Evolutionary conservation across 2,888 invertebrate species (phyloP), one percentile per base, ranked within the genome.

Genomic region (Conchocele bisecta): DNA sequence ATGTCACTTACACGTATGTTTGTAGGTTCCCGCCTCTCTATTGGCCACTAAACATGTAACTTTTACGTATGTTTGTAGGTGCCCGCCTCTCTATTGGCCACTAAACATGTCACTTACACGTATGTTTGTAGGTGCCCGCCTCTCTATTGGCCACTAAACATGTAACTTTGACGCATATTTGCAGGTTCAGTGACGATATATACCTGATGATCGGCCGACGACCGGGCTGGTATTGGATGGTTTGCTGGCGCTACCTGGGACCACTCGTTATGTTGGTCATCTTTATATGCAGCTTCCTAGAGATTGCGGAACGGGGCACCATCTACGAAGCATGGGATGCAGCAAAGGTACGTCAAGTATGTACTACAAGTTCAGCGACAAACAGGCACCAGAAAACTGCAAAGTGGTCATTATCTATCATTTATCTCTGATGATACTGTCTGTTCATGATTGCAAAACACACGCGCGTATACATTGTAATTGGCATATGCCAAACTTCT

Each of bases 261-360:
- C 86, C 86, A 4, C 15, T 83, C 2, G 83, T 83, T n/a, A 83
- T 87, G 79, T 9, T 81, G 4, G 68, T 82, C 20, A 85, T 87
- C 37, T 72, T 87, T 5, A 33, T 82, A 7, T 79, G 85, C 17
- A 85, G 84, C 54, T 48, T 86, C 6, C 56, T 84, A 2, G 85
- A 84, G 44, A 84, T 86, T 33, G 70, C 74, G 3, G 65, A 67
- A n/a, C 63, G 77, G 6, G 84, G 84, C 6, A 74, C 81, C 1
- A 51, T 66, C 4, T 86, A 86, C 59, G 81, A 83, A 54, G 80
- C 77, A 2, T 86, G 85, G 85, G 82, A 86, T 51, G 61, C 84
- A 29, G 41, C 65, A 35, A 70, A 79, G 81, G 86, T 86, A 65
- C 54, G 57, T 51, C 22, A 0, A 28, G 24, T 3, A n/a, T n/a